phyloP scores from a whole-genome alignment of 1,140 invertebrate species.

The Euura saliciscinereae region DNA sequence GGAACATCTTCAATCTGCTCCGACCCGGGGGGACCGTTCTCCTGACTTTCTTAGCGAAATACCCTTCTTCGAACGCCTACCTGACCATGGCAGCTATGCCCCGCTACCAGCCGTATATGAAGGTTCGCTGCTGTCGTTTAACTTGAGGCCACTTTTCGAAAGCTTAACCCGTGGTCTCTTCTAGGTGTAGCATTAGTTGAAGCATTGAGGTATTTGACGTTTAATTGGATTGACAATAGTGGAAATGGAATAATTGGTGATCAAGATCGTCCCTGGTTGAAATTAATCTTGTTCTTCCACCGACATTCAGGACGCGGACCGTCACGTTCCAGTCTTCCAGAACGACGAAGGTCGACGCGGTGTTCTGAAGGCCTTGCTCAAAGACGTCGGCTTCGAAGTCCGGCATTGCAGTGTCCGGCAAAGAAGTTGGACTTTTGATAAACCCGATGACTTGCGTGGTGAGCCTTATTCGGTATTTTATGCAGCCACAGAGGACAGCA shows the following conservation, averaged over 20 bases:
- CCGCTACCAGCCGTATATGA: constrained; percentile 72
- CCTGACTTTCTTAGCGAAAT: constrained; percentile 72
- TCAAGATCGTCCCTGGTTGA: no score
- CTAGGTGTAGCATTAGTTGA: no score
- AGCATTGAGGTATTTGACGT: no score
- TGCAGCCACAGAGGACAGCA: neutral
- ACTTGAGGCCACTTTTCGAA: no score
- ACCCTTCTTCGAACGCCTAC: constrained; percentile 75
- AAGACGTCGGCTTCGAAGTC: constrained; percentile 70
- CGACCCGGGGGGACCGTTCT: constrained; percentile 72
- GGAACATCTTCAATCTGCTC: constrained; percentile 71
- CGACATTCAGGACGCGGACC: constrained; percentile 32
- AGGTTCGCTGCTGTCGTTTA: constrained; percentile 41
- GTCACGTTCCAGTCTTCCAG: constrained; percentile 72
- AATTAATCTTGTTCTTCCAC: no score
- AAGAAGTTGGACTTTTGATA: constrained; percentile 69
- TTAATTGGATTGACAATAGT: no score
- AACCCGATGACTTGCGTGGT: constrained; percentile 52
- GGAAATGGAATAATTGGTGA: no score
- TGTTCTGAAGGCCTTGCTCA: constrained; percentile 66
- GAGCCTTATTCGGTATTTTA: neutral
- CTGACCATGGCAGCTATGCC: constrained; percentile 62
- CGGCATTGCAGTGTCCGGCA: constrained; percentile 68
- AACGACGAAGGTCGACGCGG: constrained; percentile 40
- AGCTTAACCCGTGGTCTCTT: no score